Evolutionary conservation across 2,888 invertebrate genomes (phyloP).

Genomic region (Orthonychiurus folsomi): DNA sequence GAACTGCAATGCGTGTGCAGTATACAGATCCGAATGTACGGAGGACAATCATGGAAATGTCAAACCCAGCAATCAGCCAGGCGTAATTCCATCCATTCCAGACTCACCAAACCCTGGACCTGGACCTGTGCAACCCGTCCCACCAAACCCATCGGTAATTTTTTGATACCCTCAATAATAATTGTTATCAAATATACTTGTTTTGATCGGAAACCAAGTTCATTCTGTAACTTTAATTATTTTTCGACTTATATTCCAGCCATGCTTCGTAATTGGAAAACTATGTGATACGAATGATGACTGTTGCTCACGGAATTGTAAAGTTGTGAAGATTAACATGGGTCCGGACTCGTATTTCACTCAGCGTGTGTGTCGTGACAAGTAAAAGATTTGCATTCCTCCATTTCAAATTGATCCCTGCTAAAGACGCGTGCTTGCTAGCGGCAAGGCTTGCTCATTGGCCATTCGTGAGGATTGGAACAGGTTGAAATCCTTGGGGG

Average conservation of each 20-base stretch:
- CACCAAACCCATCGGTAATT: too few relatives aligned
- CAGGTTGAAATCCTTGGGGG: too few relatives aligned
- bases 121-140: too few relatives aligned
- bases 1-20: not conserved
- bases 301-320: constrained; percentile 1
- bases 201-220: not conserved
- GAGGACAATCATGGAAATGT: not conserved
- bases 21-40: not conserved
- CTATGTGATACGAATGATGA: not conserved
- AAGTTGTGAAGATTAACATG: not conserved
- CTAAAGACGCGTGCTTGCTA: too few relatives aligned
- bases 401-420: not conserved
- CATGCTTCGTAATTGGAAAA: not conserved
- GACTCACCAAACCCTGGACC: not conserved
- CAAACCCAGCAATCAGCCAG: not conserved
- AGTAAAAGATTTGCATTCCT: too few relatives aligned
- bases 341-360: not conserved
- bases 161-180: too few relatives aligned
- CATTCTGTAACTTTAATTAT: not conserved
- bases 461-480: too few relatives aligned
- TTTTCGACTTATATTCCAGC: not conserved
- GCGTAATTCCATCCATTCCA: not conserved
- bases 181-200: too few relatives aligned
- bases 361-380: constrained; percentile 3
- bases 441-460: too few relatives aligned